Conservation (phyloP, 2,888 invertebrate genomes). For the Leucophenga maculata region DNA sequence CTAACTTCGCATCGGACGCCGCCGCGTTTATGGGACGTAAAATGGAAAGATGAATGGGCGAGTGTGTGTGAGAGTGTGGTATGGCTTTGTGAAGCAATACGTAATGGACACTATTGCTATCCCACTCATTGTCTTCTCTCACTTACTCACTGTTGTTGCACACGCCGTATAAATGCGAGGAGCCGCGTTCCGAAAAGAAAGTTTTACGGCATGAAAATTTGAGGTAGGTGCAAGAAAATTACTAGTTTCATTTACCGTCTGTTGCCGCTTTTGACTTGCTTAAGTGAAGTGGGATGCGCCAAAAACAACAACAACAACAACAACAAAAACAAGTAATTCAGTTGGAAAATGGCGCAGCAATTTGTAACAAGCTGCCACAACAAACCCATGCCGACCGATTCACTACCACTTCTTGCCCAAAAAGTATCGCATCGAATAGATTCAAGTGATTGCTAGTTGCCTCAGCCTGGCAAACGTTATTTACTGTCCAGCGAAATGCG, state of each 20-base stretch:
- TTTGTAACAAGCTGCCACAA: conserved; percentile 53
- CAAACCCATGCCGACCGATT: not conserved
- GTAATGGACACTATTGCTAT: conserved; percentile 13
- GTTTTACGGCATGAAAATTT: conserved; percentile 17
- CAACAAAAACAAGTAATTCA: too few relatives aligned
- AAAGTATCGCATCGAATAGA: not conserved
- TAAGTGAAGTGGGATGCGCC: conserved; percentile 22
- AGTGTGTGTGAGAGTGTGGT: not conserved
- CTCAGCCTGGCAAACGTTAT: conserved; percentile 52
- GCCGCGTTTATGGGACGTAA: conserved; percentile 49
- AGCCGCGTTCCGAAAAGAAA: not conserved
- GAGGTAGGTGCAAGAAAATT: conserved; percentile 55
- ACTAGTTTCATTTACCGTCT: conserved; percentile 44
- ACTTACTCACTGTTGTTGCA: not conserved
- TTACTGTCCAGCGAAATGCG: conserved; percentile 42
- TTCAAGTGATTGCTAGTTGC: conserved; percentile 17
- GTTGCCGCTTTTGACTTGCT: conserved; percentile 48
- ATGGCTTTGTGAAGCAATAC: conserved; percentile 18
- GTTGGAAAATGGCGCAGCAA: conserved; percentile 50
- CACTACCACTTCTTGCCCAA: not conserved
- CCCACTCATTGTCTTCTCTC: not conserved
- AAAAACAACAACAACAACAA: not conserved
- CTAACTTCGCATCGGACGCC: conserved; percentile 32
- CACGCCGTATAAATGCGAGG: not conserved
- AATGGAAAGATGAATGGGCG: not conserved